These are phyloP conservation scores for Cranoglanis bouderius DNA, from an alignment of 2,113 vertebrate genomes.

Conservation along the genomic window DNA sequence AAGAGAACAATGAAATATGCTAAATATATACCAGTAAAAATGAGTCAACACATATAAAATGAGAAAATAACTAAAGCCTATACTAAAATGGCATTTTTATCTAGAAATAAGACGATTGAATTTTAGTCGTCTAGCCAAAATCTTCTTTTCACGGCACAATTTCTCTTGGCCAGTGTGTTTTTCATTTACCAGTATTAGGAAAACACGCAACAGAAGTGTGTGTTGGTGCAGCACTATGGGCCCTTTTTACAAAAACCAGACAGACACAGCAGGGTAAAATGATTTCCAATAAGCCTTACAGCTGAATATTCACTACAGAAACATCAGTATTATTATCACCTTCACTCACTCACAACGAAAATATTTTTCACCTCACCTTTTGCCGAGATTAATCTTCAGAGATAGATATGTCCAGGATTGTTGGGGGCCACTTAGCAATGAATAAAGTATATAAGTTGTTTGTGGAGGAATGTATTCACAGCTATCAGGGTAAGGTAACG, in stretches of 20 bases:
- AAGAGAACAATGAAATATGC: not conserved
- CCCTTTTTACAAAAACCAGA: not conserved
- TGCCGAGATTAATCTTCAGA: not conserved
- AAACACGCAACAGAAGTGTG: not conserved
- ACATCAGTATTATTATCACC: not conserved
- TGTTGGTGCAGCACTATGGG: not conserved
- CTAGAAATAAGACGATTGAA: too few relatives aligned
- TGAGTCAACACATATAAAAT: not conserved
- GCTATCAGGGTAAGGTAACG: not conserved
- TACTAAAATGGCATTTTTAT: too few relatives aligned
- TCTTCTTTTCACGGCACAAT: not conserved
- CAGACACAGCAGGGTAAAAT: not conserved
- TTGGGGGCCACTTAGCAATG: not conserved
- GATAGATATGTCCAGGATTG: not conserved
- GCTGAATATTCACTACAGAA: not conserved
- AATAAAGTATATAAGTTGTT: not conserved
- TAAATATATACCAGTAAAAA: not conserved
- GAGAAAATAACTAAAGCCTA: not conserved
- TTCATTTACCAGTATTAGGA: too few relatives aligned
- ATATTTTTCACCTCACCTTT: not conserved
- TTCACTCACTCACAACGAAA: not conserved
- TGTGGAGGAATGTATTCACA: not conserved
- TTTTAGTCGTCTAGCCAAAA: not conserved
- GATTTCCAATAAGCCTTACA: not conserved
- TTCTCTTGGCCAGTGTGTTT: not conserved